Evolutionary conservation across 2,888 invertebrate genomes (phyloP).

Genomic region (Callyntrura guangdongensis): DNA sequence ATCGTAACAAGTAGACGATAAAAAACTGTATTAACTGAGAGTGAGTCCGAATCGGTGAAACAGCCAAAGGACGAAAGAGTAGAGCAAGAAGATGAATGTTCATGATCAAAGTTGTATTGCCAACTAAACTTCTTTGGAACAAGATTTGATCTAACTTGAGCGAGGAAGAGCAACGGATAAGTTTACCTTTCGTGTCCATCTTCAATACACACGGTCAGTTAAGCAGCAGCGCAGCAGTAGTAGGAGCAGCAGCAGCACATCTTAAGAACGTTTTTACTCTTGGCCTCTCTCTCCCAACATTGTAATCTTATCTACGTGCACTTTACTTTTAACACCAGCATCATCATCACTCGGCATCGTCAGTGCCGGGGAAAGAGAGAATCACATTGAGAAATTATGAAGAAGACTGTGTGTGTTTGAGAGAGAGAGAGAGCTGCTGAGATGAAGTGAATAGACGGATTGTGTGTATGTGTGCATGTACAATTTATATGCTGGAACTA

Average conservation of each 20-base stretch:
- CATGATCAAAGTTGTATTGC: not conserved
- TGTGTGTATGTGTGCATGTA: not conserved
- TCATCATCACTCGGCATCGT: not conserved
- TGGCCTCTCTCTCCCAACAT: slow-evolving; percentile 53
- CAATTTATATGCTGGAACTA: not conserved
- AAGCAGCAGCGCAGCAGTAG: too few relatives aligned
- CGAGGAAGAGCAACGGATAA: slow-evolving; percentile 63
- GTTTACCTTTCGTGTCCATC: slow-evolving; percentile 43
- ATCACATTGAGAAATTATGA: slow-evolving; percentile 44
- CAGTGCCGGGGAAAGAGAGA: slow-evolving; percentile 62
- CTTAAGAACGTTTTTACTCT: slow-evolving; percentile 58
- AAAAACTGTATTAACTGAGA: not conserved
- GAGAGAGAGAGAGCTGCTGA: not conserved
- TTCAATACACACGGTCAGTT: slow-evolving; percentile 2
- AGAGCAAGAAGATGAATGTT: slow-evolving; percentile 25
- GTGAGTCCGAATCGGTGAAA: not conserved
- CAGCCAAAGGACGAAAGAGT: not conserved
- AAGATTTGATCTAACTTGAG: slow-evolving; percentile 9
- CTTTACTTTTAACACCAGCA: slow-evolving; percentile 65
- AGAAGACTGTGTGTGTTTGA: not conserved
- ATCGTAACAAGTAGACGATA: not conserved
- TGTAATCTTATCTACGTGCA: slow-evolving; percentile 53
- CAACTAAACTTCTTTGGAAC: slow-evolving; percentile 24
- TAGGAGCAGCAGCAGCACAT: not conserved
- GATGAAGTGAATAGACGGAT: slow-evolving; percentile 11